phyloP scores from a whole-genome alignment of 2,797 vertebrate species.

The Rhinophrynus dorsalis region DNA sequence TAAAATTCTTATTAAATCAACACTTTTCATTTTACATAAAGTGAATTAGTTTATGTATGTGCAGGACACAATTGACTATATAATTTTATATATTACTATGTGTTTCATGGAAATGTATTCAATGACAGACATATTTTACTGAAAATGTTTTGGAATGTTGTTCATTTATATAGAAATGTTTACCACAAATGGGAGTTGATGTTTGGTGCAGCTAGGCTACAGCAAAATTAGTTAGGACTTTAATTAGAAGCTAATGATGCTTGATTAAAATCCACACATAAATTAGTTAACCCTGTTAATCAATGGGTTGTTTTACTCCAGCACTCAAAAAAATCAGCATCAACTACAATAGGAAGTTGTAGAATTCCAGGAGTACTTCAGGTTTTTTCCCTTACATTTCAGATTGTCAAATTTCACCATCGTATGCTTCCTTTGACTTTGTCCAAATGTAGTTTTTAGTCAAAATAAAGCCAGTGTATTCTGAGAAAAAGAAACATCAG shows the following conservation, averaged over 20 bases:
- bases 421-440: conserved; percentile 66
- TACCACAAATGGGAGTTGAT: conserved; percentile 91
- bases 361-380: conserved; percentile 61
- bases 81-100: conserved; percentile 75
- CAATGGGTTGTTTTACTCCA: conserved; percentile 63
- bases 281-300: conserved; percentile 73
- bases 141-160: conserved; percentile 85
- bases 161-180: conserved; percentile 87
- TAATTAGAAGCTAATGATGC: conserved; percentile 70
- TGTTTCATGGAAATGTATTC: conserved; percentile 83
- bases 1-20: conserved; percentile 71
- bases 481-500: conserved; percentile 84
- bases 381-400: conserved; percentile 61
- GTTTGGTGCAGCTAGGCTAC: conserved; percentile 82
- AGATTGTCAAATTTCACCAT: conserved; percentile 88
- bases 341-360: conserved; percentile 71
- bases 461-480: conserved; percentile 74
- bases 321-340: conserved; percentile 77
- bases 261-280: conserved; percentile 70
- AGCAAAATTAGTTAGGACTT: conserved; percentile 71
- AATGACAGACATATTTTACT: conserved; percentile 74
- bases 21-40: conserved; percentile 60
- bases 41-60: conserved; percentile 69
- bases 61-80: conserved; percentile 74
- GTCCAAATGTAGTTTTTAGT: conserved; percentile 72